Evolutionary conservation across 2,797 vertebrate species (phyloP), one percentile per base, ranked within the genome.

Genomic region (Macropus fuliginosus): DNA sequence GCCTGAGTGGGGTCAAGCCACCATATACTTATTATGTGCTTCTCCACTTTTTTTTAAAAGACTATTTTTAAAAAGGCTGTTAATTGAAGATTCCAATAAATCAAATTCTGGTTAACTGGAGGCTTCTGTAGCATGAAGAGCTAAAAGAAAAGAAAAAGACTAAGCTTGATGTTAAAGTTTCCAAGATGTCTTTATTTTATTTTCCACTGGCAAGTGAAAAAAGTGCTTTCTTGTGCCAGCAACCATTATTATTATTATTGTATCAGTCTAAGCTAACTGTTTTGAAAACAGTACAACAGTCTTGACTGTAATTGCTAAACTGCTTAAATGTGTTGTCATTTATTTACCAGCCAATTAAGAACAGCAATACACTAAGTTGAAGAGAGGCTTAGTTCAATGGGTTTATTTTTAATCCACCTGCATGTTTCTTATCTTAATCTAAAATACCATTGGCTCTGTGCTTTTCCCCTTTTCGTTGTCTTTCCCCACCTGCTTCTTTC

Each of bases 241-340:
- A 46, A 87, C 56, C 93, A 57, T 94, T 92, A 74, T 13, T 91
- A 50, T 94, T 94, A 74, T 96, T 95, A 94, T 90, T 95, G 14
- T 81, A 96, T 91, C n/a, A 34, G 96, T 93, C 62, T 94, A 16
- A 91, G 62, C 28, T 97, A 90, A 59, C 92, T 90, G 93, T 93
- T 97, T 95, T 96, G 91, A 96, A 56, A 94, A 94, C 95, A 95
- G 91, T 62, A 93, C 57, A 97, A 54, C n/a, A 94, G 0, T 94
- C 28, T 94, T 55, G 93, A 66, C 56, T 93, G 16, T 92, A 96
- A 95, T 54, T 97, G 91, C 66, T 54, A 96, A 94, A 96, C 81
- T 96, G 4, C 91, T 97, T 95, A 94, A 95, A 50, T 91, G 3
- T 46, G n/a, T 90, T 56, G 21, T 91, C 97, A 55, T 18, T 96